These are phyloP conservation scores for Mylabris phalerata DNA, from an alignment of 1,140 invertebrate genomes.

Conservation along the genomic window DNA sequence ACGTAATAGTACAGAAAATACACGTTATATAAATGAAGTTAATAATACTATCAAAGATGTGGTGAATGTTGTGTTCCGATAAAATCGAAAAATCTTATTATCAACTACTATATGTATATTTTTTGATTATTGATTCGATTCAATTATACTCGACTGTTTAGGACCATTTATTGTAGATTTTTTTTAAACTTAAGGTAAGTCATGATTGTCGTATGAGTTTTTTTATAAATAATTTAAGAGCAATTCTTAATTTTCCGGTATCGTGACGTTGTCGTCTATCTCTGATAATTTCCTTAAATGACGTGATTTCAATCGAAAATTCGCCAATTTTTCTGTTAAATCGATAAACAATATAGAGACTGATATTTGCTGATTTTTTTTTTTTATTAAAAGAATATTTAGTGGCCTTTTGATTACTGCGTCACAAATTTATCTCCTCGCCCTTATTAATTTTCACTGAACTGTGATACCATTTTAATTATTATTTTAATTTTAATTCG, in stretches of 20 bases:
- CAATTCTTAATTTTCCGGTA: too few species aligned
- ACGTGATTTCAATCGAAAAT: constrained; percentile 12
- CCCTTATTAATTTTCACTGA: constrained; percentile 27
- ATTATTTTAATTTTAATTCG: constrained; percentile 17
- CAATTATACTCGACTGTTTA: constrained; percentile 25
- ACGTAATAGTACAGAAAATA: constrained; percentile 61
- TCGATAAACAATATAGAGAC: background rate
- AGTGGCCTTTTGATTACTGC: background rate
- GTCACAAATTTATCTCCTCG: background rate
- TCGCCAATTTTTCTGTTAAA: constrained; percentile 9
- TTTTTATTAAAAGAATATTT: too few species aligned
- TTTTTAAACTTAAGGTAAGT: constrained; percentile 15
- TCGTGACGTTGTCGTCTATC: too few species aligned
- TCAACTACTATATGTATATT: background rate
- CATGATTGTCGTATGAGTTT: background rate
- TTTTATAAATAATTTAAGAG: too few species aligned
- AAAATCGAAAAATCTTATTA: constrained; percentile 25
- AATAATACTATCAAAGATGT: constrained; percentile 76
- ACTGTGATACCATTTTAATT: constrained; percentile 30
- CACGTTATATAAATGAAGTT: constrained; percentile 62
- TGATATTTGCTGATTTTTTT: too few species aligned
- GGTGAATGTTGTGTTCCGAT: constrained; percentile 72
- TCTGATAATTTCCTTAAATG: constrained; percentile 5
- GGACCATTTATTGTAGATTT: constrained; percentile 23
- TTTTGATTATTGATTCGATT: background rate